phyloP scores from a whole-genome alignment of 2,797 vertebrate species.

The Petrocephalus schoutedeni region DNA sequence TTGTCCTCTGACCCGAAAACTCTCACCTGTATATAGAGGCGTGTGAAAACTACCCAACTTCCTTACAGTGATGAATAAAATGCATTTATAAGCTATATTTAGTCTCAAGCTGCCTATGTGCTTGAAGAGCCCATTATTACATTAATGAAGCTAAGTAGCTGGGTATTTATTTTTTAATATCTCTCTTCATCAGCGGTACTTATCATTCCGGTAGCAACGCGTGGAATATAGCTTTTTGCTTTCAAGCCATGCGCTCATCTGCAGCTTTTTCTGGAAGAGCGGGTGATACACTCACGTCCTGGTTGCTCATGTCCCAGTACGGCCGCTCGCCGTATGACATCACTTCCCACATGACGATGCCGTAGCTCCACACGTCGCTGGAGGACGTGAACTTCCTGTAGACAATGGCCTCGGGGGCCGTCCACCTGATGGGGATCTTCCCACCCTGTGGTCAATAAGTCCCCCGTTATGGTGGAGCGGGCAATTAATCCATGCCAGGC shows the following conservation, averaged over 20 bases:
- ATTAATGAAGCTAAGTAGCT: slow-evolving; percentile 3
- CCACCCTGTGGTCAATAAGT: slow-evolving; percentile 79
- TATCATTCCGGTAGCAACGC: neutral
- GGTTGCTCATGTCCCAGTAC: slow-evolving; percentile 98
- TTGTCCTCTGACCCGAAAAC: neutral
- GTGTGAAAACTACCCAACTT: neutral
- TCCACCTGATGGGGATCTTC: slow-evolving; percentile 98
- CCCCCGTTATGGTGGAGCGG: slow-evolving; percentile 33
- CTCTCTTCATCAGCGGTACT: neutral
- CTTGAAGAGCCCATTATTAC: neutral
- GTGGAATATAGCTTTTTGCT: neutral
- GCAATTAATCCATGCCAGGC: neutral
- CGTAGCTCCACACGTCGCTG: slow-evolving; percentile 95
- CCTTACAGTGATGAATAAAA: neutral
- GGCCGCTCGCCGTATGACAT: slow-evolving; percentile 93
- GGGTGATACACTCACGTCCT: slow-evolving; percentile 80
- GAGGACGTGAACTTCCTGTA: slow-evolving; percentile 94
- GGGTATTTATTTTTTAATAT: neutral
- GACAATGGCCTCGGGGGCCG: slow-evolving; percentile 89
- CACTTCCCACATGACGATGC: slow-evolving; percentile 97
- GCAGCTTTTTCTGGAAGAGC: neutral
- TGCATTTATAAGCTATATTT: neutral
- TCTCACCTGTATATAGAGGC: neutral
- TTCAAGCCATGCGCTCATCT: neutral
- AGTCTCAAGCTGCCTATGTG: neutral